Percentiles rank a stretch among this genome's conserved stretches.
Conservation (phyloP, 2,888 invertebrate genomes). For the Polyommatus iphigenia region DNA sequence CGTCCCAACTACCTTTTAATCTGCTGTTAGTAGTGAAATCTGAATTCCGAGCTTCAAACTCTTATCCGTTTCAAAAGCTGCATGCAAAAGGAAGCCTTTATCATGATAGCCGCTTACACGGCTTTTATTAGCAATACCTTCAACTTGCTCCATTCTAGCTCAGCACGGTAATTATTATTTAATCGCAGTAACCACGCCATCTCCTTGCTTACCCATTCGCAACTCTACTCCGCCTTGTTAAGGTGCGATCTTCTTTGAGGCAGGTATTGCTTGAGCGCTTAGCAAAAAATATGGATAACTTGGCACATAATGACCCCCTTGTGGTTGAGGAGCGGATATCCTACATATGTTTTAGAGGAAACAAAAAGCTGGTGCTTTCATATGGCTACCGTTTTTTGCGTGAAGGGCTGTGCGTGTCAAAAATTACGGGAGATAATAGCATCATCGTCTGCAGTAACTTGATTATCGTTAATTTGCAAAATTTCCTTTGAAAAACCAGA, state of each 20-base stretch:
- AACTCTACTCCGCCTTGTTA: neutral
- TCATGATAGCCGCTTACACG: constrained; percentile 26
- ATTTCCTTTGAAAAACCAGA: neutral
- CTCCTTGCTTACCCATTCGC: neutral
- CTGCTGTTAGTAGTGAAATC: neutral
- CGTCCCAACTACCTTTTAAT: neutral
- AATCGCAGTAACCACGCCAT: constrained; percentile 10
- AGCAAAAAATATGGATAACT: constrained; percentile 58
- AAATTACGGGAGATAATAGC: constrained; percentile 57
- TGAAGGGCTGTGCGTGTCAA: constrained; percentile 67
- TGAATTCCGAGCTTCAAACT: neutral
- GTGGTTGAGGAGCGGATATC: constrained; percentile 68
- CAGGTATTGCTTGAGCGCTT: neutral
- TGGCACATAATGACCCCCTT: constrained; percentile 64
- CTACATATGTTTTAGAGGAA: constrained; percentile 63
- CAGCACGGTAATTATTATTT: constrained; percentile 28
- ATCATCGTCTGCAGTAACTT: constrained; percentile 20
- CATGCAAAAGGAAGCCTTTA: constrained; percentile 25
- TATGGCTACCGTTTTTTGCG: constrained; percentile 64
- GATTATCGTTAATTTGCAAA: constrained; percentile 19
- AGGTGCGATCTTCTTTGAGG: neutral
- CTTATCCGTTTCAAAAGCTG: neutral
- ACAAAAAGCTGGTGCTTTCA: constrained; percentile 53
- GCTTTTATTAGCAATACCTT: constrained; percentile 25
- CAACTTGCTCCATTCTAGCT: constrained; percentile 26